These are phyloP conservation scores for Chunga burmeisteri DNA, from an alignment of 2,113 vertebrate genomes.

Conservation along the genomic window DNA sequence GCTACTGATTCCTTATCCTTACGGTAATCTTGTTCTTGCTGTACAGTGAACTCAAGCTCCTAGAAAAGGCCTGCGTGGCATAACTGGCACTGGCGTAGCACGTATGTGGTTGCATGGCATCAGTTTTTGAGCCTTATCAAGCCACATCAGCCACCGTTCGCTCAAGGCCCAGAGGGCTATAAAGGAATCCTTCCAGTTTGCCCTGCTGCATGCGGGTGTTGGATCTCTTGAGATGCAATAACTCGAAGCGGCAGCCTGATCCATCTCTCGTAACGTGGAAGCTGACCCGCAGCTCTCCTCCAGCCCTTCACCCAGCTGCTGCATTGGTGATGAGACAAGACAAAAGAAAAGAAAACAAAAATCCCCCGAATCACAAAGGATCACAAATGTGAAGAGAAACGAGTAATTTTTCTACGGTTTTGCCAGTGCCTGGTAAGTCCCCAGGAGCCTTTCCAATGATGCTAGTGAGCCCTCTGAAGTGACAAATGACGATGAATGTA, in stretches of 20 bases:
- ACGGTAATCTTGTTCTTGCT: not conserved
- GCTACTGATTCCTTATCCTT: not conserved
- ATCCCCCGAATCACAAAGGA: not conserved
- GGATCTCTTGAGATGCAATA: not conserved
- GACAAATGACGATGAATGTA: not conserved
- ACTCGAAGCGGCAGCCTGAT: not conserved
- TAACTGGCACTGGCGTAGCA: not conserved
- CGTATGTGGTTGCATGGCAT: rapidly evolving
- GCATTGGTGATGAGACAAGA: slow-evolving; percentile 35
- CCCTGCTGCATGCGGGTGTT: not conserved
- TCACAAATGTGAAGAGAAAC: not conserved
- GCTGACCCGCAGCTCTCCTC: slow-evolving; percentile 54
- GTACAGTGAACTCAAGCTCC: not conserved
- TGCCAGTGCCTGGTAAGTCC: not conserved
- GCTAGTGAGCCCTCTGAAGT: not conserved
- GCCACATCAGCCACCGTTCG: not conserved
- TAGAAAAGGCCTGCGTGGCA: not conserved
- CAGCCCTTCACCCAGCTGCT: slow-evolving; percentile 58
- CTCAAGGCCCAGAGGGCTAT: not conserved
- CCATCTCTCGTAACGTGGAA: slow-evolving; percentile 20
- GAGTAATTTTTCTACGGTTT: not conserved
- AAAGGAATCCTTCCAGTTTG: not conserved
- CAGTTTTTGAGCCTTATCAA: not conserved
- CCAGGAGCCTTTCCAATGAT: not conserved
- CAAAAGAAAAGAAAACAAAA: not conserved